phyloP scores from a whole-genome alignment of 2,888 invertebrate genomes.

The Apoda limacodes region DNA sequence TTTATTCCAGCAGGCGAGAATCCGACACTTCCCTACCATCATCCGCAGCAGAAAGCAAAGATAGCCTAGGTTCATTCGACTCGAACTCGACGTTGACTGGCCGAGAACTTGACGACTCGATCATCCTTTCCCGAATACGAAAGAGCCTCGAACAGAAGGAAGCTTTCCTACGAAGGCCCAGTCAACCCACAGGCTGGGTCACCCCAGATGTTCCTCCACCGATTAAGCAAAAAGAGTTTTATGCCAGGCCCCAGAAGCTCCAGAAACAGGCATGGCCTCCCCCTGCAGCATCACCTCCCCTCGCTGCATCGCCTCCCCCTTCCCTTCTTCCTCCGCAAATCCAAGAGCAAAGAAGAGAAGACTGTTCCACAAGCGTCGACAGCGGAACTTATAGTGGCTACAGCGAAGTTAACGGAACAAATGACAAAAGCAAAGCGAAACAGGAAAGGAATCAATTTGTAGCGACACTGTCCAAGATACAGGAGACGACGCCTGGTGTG shows the following conservation, averaged over 20 bases:
- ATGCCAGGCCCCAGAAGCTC: slow-evolving; percentile 82
- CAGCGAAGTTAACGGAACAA: slow-evolving; percentile 53
- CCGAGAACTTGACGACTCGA: slow-evolving; percentile 77
- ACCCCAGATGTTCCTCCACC: slow-evolving; percentile 59
- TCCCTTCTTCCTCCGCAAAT: slow-evolving; percentile 27
- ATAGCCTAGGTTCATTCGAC: slow-evolving; percentile 76
- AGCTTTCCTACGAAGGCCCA: slow-evolving; percentile 84
- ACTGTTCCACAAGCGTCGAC: slow-evolving; percentile 58
- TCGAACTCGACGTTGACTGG: slow-evolving; percentile 76
- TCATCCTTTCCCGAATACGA: slow-evolving; percentile 80
- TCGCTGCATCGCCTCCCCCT: slow-evolving; percentile 73
- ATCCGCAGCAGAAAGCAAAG: slow-evolving; percentile 75
- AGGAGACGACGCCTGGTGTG: slow-evolving; percentile 66
- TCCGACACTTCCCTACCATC: slow-evolving; percentile 73
- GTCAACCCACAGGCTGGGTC: slow-evolving; percentile 73
- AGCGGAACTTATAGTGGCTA: slow-evolving; percentile 59
- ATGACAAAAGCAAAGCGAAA: slow-evolving; percentile 48
- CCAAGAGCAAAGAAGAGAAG: slow-evolving; percentile 52
- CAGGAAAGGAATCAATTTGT: slow-evolving; percentile 66
- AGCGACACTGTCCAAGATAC: slow-evolving; percentile 73
- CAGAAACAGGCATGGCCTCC: slow-evolving; percentile 81
- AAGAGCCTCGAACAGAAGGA: slow-evolving; percentile 92
- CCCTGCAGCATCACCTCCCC: slow-evolving; percentile 48
- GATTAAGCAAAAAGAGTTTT: slow-evolving; percentile 78
- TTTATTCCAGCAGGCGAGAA: slow-evolving; percentile 61